Evolutionary conservation across 2,888 invertebrate species (phyloP), one percentile per base, ranked within the genome.

Genomic region (Epirrhoe tristata): DNA sequence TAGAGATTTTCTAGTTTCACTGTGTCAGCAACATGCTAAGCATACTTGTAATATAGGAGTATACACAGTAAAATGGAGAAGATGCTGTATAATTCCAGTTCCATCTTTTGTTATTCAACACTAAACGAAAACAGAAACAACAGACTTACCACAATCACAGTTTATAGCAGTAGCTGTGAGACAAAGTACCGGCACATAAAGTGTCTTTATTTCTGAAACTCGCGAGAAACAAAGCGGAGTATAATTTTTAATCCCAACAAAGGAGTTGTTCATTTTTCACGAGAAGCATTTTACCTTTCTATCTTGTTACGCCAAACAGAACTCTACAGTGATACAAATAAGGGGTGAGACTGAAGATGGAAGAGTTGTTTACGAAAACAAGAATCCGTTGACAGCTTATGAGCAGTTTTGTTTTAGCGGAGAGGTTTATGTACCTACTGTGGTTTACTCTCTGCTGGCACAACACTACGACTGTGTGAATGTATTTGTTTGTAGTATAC

Each of bases 261-360:
- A 84, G 80, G 89, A 85, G 87, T 86, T 89, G 91, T 85, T 92
- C 91, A 90, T 91, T 92, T 92, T 90, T 91, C 90, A 88, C 85
- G 78, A 81, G 80, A 83, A 76, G 77, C 77, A 81, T 81, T 76
- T 73, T 72, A 77, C 74, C 64, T 64, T 74, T 66, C 50, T 32
- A 36, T 34, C 46, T 52, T 10, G 14, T 6, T 74, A 69, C 10
- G 50, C 66, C 4, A 83, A 78, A 81, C 63, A 67, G 50, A 63
- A 79, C 84, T 70, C 73, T 89, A 75, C 72, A 0, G 1, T 39
- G 2, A 46, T 24, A 34, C 10, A 5, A 1, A 69, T 81, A 87
- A 72, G 69, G 72, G 66, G 53, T 67, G 34, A 3, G 55, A 57
- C 56, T 53, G 12, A 43, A 7, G 14, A 6, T 54, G 56, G 52